A percentile compares a stretch with the other conserved stretches of the same genome.
Evolutionary conservation across 2,797 vertebrate species (phyloP).

Genomic region (Takifugu rubripes): DNA sequence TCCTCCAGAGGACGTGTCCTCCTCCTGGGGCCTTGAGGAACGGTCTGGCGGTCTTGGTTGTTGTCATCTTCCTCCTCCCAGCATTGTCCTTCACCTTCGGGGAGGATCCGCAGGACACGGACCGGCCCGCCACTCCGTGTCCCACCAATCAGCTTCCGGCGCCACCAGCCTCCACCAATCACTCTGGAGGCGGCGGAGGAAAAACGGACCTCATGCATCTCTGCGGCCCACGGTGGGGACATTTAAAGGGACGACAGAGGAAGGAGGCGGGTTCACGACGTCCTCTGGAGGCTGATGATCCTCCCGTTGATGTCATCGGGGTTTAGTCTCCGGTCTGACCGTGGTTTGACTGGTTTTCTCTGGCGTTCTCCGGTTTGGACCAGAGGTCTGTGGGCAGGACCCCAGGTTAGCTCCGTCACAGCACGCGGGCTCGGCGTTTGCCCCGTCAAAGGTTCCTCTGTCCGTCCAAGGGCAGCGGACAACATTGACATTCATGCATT

Average conservation of each 20-base stretch:
- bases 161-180: conserved; percentile 22
- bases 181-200: conserved; percentile 3
- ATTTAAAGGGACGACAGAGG: too few species aligned
- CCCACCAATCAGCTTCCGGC: conserved; percentile 18
- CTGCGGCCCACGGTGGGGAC: neutral
- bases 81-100: conserved; percentile 35
- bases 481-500: conserved; percentile 56
- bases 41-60: conserved; percentile 24
- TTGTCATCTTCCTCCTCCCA: conserved; percentile 2
- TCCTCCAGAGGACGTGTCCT: conserved; percentile 1
- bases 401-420: too few species aligned
- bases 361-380: too few species aligned
- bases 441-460: conserved; percentile 51
- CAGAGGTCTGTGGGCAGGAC: too few species aligned
- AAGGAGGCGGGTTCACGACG: too few species aligned
- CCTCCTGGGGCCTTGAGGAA: conserved; percentile 10
- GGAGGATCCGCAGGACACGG: conserved; percentile 11
- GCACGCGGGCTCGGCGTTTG: too few species aligned
- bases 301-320: conserved; percentile 2
- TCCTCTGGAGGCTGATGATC: neutral
- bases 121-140: conserved; percentile 8
- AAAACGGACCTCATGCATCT: conserved; percentile 4
- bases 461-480: conserved; percentile 49
- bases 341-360: too few species aligned
- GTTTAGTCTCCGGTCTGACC: neutral